Conservation (phyloP, 2,888 invertebrate species). For the Nysson spinosus region DNA sequence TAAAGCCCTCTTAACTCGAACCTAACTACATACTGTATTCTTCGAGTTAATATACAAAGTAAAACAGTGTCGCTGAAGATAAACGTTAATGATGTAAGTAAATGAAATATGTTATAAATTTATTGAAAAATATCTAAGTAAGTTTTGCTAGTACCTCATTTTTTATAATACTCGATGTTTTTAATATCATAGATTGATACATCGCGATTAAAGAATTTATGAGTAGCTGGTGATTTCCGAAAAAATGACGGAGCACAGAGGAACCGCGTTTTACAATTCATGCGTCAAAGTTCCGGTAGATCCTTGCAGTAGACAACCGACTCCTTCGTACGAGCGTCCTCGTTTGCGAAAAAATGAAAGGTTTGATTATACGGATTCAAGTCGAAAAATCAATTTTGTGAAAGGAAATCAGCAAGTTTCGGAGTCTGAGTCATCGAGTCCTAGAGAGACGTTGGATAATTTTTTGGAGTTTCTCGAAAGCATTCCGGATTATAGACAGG, state of each 20-base stretch:
- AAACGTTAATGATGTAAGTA: too few relatives aligned
- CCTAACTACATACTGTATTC: too few relatives aligned
- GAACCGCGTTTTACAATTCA: slow-evolving; percentile 84
- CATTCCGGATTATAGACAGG: slow-evolving; percentile 88
- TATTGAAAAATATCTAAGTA: too few relatives aligned
- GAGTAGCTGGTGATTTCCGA: too few relatives aligned
- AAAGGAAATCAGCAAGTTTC: slow-evolving; percentile 19
- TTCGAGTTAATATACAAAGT: too few relatives aligned
- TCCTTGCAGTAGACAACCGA: slow-evolving; percentile 85
- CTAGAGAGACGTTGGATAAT: slow-evolving; percentile 79
- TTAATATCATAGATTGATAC: too few relatives aligned
- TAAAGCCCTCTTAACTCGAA: too few relatives aligned
- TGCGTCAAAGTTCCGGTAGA: slow-evolving; percentile 86
- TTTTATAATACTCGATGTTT: too few relatives aligned
- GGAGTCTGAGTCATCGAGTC: slow-evolving; percentile 41
- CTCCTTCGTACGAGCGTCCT: slow-evolving; percentile 83
- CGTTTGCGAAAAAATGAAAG: slow-evolving; percentile 43
- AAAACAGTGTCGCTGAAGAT: too few relatives aligned
- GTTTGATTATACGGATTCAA: slow-evolving; percentile 59
- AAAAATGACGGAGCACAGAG: slow-evolving; percentile 79
- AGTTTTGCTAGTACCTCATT: too few relatives aligned
- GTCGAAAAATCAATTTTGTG: slow-evolving; percentile 73
- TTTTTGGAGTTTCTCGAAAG: slow-evolving; percentile 87
- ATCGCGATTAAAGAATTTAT: too few relatives aligned
- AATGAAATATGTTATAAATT: too few relatives aligned